Percentiles rank a stretch among this genome's conserved stretches.
Conservation (phyloP, 2,888 invertebrate species). For the Dasysyrphus albostriatus region DNA sequence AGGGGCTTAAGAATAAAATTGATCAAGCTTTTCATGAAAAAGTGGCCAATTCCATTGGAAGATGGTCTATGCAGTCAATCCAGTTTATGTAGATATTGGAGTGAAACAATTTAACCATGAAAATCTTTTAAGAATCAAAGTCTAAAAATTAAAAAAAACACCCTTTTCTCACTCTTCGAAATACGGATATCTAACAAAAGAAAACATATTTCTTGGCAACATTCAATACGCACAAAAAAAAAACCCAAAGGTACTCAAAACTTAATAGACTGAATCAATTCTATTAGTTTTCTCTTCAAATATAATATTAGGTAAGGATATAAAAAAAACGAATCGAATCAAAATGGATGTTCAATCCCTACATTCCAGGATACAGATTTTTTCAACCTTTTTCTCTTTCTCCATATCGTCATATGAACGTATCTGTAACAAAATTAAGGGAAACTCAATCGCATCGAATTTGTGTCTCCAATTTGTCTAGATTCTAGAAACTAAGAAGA, state of each 20-base stretch:
- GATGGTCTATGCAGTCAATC: too few relatives aligned
- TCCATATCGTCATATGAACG: neutral
- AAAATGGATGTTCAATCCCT: conserved; percentile 63
- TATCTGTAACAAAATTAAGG: conserved; percentile 62
- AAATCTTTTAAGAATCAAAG: neutral
- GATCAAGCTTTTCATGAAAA: too few relatives aligned
- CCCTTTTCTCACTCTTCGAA: neutral
- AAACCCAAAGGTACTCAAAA: conserved; percentile 47
- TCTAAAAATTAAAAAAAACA: neutral
- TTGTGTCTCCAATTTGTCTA: conserved; percentile 76
- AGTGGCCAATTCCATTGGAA: too few relatives aligned
- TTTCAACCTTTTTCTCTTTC: conserved; percentile 27
- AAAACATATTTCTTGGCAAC: neutral
- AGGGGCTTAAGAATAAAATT: too few relatives aligned
- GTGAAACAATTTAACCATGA: neutral
- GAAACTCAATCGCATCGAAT: conserved; percentile 70
- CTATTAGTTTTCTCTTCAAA: conserved; percentile 55
- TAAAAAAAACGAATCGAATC: conserved; percentile 9
- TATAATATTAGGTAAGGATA: conserved; percentile 15
- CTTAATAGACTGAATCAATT: conserved; percentile 70
- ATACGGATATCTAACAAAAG: neutral
- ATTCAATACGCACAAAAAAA: conserved; percentile 7
- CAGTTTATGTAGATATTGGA: too few relatives aligned
- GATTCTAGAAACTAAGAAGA: conserved; percentile 45
- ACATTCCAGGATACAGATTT: conserved; percentile 39